These are phyloP conservation scores for Oxyruncus cristatus DNA, from an alignment of 2,113 vertebrate species.

Conservation along the genomic window DNA sequence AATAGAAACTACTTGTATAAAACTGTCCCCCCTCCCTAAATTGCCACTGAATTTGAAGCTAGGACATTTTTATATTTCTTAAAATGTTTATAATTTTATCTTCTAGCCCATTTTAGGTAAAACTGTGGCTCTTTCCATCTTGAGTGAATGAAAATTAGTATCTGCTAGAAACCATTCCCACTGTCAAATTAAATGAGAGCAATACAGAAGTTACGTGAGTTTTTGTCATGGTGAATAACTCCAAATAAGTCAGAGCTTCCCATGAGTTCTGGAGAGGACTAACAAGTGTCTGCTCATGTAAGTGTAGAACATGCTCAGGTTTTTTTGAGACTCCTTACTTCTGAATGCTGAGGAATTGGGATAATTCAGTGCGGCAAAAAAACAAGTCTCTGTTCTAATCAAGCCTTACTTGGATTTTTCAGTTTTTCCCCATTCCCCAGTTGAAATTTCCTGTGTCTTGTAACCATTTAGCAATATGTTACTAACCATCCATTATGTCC, in stretches of 20 bases:
- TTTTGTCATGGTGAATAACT: background rate
- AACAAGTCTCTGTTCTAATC: background rate
- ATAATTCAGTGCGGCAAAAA: background rate
- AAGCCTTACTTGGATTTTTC: background rate
- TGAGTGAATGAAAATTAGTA: background rate
- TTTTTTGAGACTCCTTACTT: background rate
- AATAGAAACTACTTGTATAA: background rate
- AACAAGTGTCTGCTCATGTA: background rate
- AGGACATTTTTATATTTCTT: background rate
- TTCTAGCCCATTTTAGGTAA: background rate
- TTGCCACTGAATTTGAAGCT: background rate
- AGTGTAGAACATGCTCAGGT: background rate
- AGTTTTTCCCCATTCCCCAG: background rate
- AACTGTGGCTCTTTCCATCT: background rate
- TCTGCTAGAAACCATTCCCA: background rate
- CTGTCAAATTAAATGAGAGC: background rate
- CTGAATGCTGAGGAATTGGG: background rate
- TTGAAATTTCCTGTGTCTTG: conserved; percentile 23
- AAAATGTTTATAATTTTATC: background rate
- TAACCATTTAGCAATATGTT: conserved; percentile 25
- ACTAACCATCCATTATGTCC: conserved; percentile 53
- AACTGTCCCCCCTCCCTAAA: background rate
- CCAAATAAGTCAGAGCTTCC: background rate
- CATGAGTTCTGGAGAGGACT: background rate
- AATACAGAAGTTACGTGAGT: background rate